Evolutionary conservation across 1,140 invertebrate species (phyloP), one percentile per base, ranked within the genome.

Genomic region (Daktulosphaira vitifoliae): DNA sequence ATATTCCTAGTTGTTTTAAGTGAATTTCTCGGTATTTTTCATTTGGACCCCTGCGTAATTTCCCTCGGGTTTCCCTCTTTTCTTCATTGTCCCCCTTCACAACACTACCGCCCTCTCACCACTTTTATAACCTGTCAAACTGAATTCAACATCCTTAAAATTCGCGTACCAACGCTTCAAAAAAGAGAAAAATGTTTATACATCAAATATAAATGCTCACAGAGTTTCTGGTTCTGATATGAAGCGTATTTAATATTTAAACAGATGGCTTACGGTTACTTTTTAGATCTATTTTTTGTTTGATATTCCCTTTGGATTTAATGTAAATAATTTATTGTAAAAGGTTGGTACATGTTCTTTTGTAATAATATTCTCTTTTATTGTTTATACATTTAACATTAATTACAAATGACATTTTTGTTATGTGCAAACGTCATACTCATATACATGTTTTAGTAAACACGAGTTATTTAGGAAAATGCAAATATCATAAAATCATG

Each of bases 21-120:
- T 62, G 42, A 62, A 48, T 48, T 62, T 62, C 42, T 25, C 56
- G 25, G 56, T 62, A 62, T 62, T 62, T 62, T 62, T 62, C 56
- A 62, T 62, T 62, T 48, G 56, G 56, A 33, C 42, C 56, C 56
- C 39, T 39, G 23, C 7, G 56, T 62, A 62, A 62, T 62, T 62
- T 62, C 56, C 56, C 56, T 62, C 56, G 56, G 56, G 56, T 62
- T 33, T 16, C 22, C 13, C 56, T 16, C 56, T 29, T 33, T 25
- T n/a, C 42, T 22, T 4, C 25, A 22, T 42, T 18, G 18, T 44
- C n/a, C 39, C 39, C 56, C 56, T 7, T 46, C 42, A 15, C 29
- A 11, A 11, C 11, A 44, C 39, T 26, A 16, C 1, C n/a, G n/a
- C 38, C 22, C 53, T 6, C 5, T 11, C 38, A 26, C 25, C 56